phyloP scores from a whole-genome alignment of 2,888 invertebrate genomes.

The Polyploca ridens region DNA sequence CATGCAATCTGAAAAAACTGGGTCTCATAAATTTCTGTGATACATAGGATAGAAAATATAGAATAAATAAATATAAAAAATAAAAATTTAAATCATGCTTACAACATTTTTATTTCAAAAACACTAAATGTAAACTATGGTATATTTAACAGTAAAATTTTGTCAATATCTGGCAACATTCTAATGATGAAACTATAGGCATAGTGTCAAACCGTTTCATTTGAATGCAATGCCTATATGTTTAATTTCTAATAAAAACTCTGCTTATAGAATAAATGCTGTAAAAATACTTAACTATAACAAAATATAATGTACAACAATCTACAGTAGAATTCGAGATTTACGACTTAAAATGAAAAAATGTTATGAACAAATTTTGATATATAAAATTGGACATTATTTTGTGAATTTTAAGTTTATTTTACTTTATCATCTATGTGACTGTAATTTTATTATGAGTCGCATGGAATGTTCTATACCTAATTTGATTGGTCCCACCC shows the following conservation, averaged over 20 bases:
- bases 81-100: constrained; percentile 33
- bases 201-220: background rate
- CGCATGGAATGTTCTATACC: background rate
- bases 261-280: constrained; percentile 12
- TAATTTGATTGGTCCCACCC: background rate
- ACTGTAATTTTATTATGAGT: background rate
- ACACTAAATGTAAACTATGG: constrained; percentile 22
- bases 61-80: background rate
- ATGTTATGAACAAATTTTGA: background rate
- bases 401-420: background rate
- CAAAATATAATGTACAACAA: constrained; percentile 15
- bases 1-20: background rate
- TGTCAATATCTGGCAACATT: constrained; percentile 9
- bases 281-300: constrained; percentile 11
- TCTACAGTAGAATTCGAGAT: constrained; percentile 11
- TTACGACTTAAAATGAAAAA: background rate
- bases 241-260: background rate
- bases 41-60: constrained; percentile 12
- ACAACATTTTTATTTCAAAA: constrained; percentile 53
- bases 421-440: background rate
- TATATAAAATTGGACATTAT: background rate
- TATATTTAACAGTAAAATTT: constrained; percentile 8
- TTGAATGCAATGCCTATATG: background rate
- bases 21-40: constrained; percentile 30
- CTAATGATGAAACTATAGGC: background rate